Base-by-base conservation (phyloP, 2,797 vertebrate genomes). In the Pempheris klunzingeri region DNA sequence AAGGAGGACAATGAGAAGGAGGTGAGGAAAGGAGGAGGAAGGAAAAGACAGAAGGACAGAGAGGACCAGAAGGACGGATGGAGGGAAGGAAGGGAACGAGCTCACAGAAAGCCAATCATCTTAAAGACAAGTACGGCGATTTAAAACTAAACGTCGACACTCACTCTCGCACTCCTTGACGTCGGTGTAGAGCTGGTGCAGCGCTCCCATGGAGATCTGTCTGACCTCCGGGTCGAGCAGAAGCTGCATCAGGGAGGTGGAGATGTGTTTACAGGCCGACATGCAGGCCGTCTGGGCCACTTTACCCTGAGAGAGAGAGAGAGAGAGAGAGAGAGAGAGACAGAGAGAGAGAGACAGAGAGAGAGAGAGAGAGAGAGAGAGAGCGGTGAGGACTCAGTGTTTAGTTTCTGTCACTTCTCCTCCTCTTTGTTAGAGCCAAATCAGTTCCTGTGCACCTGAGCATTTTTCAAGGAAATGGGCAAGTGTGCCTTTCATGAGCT, bases 241-340 rank as follows among this genome's bases (percentile, higher is more conserved):
- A 61, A 98, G 94, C 89, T 98, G 97, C 92, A 97, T 96, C 92
- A 99, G 93, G 0, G 96, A 98, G n/a, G 97, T 98, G 83, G 97
- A 96, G 75, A 99, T 96, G 92, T 99, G 98, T 14, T 99, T 99
- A 86, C 98, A 99, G 24, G 98, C 97, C 0, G 98, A 99, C 98
- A 99, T 99, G 80, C 98, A 99, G 22, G 98, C 98, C 0, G 98
- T 99, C 95, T 99, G 98, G 0, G 98, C 98, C 80, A 99, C 98
- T 82, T 99, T 99, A 22, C 97, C 98, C 98, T 99, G 92, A 38
- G 13, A 50, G 36, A 34, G 1, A 39, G 3, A 54, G 4, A n/a
- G 12, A 28, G 22, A 13, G 0, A 71, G 39, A 59, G 11, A 57
- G n/a, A 47, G 47, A 67, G 14, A 41, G 7, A 38, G 5, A 80